Conservation (phyloP, 2,797 vertebrate species). For the Spheniscus humboldti region DNA sequence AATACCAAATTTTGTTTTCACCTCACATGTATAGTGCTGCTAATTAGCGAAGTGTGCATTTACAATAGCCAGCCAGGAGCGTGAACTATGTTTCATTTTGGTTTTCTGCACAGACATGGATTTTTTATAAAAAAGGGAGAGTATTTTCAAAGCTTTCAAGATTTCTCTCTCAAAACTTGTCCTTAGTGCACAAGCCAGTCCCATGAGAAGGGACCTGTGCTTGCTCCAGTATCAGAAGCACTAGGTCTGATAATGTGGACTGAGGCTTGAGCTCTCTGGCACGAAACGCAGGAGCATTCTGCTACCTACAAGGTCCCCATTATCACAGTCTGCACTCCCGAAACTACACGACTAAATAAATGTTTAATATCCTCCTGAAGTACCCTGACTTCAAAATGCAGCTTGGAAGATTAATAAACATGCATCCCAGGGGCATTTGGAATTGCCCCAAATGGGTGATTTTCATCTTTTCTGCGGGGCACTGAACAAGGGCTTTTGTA, state of each 20-base stretch:
- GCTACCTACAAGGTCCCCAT: not conserved
- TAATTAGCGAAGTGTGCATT: not conserved
- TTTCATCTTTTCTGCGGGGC: not conserved
- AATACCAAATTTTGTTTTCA: not conserved
- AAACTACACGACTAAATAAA: not conserved
- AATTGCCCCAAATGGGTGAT: not conserved
- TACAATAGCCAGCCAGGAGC: not conserved
- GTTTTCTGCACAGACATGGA: not conserved
- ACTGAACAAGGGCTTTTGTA: not conserved
- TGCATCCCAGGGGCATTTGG: not conserved
- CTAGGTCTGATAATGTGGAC: not conserved
- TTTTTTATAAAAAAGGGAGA: not conserved
- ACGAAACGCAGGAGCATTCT: not conserved
- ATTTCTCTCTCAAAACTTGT: not conserved
- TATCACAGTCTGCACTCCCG: not conserved
- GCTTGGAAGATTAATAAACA: not conserved
- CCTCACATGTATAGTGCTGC: not conserved
- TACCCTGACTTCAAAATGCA: not conserved
- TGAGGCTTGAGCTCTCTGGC: not conserved
- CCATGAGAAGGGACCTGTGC: not conserved
- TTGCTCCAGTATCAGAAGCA: not conserved
- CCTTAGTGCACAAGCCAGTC: not conserved
- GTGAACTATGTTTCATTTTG: fast-evolving
- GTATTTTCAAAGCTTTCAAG: not conserved
- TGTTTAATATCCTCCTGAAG: not conserved